These are phyloP conservation scores for Percopsis omiscomaycus DNA, from an alignment of 2,797 vertebrate genomes.

Conservation along the genomic window DNA sequence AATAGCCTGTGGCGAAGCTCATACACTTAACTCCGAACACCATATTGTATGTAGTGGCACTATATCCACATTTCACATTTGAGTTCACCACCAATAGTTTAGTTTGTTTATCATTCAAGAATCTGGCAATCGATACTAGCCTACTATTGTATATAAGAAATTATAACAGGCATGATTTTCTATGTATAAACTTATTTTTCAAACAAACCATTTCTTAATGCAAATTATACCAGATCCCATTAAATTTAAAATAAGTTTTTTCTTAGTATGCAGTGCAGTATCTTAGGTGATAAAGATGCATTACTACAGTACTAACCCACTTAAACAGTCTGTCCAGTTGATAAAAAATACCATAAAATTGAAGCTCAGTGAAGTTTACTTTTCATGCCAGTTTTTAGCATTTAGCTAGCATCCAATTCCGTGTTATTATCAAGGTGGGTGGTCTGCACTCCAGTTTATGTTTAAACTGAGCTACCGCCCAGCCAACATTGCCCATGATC, in stretches of 20 bases:
- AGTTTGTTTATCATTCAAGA: constrained; percentile 70
- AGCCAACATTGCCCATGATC: constrained; percentile 78
- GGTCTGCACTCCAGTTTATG: constrained; percentile 74
- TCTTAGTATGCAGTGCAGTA: not conserved
- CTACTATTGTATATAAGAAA: too few relatives aligned
- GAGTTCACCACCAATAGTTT: constrained; percentile 41
- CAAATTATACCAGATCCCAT: too few relatives aligned
- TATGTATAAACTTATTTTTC: not conserved
- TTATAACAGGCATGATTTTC: constrained; percentile 3
- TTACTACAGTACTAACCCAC: not conserved
- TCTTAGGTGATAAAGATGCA: not conserved
- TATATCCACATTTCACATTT: constrained; percentile 69
- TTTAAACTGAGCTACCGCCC: constrained; percentile 79
- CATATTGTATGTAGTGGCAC: constrained; percentile 35
- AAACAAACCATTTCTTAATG: not conserved
- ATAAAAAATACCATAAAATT: constrained; percentile 7
- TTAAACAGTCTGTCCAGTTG: not conserved
- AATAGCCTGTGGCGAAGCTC: constrained; percentile 67
- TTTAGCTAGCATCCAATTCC: constrained; percentile 48
- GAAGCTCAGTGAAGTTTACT: constrained; percentile 54
- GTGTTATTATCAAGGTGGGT: constrained; percentile 73
- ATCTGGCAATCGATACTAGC: constrained; percentile 59
- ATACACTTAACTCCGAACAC: constrained; percentile 60
- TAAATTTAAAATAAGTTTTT: not conserved
- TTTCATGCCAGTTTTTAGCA: constrained; percentile 44